Base-by-base conservation (phyloP, 2,888 invertebrate genomes). In the Yponomeuta evonymella region DNA sequence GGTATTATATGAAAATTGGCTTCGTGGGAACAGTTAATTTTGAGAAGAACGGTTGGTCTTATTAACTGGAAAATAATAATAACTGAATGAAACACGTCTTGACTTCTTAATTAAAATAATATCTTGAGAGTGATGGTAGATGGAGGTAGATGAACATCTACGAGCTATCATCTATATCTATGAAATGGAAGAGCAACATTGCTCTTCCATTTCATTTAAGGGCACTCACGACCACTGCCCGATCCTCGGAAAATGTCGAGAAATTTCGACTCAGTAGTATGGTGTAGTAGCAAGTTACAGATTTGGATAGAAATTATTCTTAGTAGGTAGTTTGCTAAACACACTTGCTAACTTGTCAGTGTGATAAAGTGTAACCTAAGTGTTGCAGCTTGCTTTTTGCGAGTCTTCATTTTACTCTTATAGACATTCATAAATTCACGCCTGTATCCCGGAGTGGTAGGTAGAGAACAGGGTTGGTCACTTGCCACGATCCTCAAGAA, bases 41-140 rank as follows among this genome's bases (percentile, higher is more conserved):
- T 33, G 12, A 36, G 23, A 62, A 66, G 63, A 43, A 67, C 11
- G 36, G 48, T 48, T 66, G 58, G 72, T 70, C 68, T 68, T 62
- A 71, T 72, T 72, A 70, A 72, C 70, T 67, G 70, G 71, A 73
- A 72, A 79, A 79, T 81, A 80, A 81, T 82, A 79, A 81, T 80
- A 79, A 81, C 72, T 76, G 73, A 77, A 75, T 77, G 75, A 75
- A 79, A 79, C 80, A 81, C 80, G 81, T 81, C 79, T 79, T 76
- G 75, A 82, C 77, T 81, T 83, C 78, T 83, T 85, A 85, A 89
- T 89, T 87, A 85, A 86, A 87, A 85, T 86, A 82, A 85, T 83
- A 83, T 83, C 81, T 87, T 84, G 75, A 75, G 78, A 82, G 80
- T 80, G 80, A 82, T 23, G 77, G 80, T 81, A 83, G 85, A 82